These are phyloP conservation scores for Gallinago media DNA, from an alignment of 2,113 vertebrate genomes.

Conservation along the genomic window DNA sequence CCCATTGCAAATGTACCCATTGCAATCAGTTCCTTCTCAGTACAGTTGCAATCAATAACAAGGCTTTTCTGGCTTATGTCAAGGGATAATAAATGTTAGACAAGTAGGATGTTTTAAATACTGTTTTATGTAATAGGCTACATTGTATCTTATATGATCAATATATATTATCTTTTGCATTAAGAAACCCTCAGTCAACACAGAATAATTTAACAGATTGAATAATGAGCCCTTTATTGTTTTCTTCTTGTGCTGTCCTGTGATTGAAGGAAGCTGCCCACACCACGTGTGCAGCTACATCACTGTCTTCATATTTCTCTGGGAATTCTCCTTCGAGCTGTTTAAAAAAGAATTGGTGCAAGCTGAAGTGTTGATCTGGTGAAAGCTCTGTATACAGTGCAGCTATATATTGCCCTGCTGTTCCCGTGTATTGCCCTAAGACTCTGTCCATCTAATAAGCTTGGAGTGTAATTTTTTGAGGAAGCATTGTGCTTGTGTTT, in stretches of 20 bases:
- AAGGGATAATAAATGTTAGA: not conserved
- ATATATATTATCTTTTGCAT: not conserved
- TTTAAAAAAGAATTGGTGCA: not conserved
- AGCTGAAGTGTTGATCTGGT: not conserved
- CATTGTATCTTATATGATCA: not conserved
- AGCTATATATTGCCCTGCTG: not conserved
- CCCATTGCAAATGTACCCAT: no score
- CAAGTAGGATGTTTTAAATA: not conserved
- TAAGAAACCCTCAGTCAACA: not conserved
- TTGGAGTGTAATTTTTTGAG: not conserved
- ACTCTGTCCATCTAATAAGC: not conserved
- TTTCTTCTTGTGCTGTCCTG: not conserved
- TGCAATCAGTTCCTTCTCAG: no score
- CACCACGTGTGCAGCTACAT: not conserved
- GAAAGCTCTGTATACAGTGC: rapidly evolving
- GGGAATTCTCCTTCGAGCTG: not conserved
- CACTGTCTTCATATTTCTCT: not conserved
- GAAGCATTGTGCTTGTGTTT: not conserved
- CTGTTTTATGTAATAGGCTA: not conserved
- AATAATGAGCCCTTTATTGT: not conserved
- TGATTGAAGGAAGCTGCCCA: not conserved
- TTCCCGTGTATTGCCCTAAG: not conserved
- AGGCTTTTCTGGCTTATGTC: no score
- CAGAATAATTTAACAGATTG: not conserved
- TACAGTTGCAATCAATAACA: no score